Base-by-base conservation (phyloP, 2,888 invertebrate genomes). In the Acrobasis consociella region DNA sequence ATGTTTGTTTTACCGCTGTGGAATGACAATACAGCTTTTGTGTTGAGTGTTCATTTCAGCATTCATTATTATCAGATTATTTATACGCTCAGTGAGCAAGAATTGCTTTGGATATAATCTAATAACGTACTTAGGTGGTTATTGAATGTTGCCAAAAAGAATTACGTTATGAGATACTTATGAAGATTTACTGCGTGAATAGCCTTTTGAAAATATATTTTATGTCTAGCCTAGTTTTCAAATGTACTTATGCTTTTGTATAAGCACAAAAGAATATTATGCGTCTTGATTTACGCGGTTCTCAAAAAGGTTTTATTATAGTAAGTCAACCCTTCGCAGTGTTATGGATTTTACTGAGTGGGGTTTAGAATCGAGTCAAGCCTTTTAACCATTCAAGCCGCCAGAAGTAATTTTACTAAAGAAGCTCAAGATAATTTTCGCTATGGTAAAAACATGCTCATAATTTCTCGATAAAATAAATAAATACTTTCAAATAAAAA, bases 31-130 rank as follows among this genome's bases (percentile, higher is more conserved):
- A 81, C 78, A 72, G 78, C 83, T 81, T 83, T 87, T 85, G 81
- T 80, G 79, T 80, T 67, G 78, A 81, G 74, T 78, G 80, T 74
- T 83, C 80, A 80, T 83, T 82, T 83, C 78, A 77, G 73, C 75
- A 77, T 85, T 84, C 79, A 85, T 87, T 83, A 86, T 78, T 72
- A 77, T 83, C 76, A 81, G 79, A 82, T 83, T 83, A 81, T 74
- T 75, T 77, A 75, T 77, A 71, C 69, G 72, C 70, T 73, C 65
- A 55, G 73, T 69, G 64, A 72, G 64, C 66, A 69, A 71, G 71
- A 72, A 70, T 65, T 60, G 63, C 62, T 62, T 65, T 66, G 62
- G 60, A 56, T 61, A 59, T 64, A 39, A 63, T 68, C 66, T 67
- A 22, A 3, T 22, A 63, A 65, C 62, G 64, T 65, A 65, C 62